phyloP scores from a whole-genome alignment of 2,113 vertebrate genomes.

The Glaucomys volans region DNA sequence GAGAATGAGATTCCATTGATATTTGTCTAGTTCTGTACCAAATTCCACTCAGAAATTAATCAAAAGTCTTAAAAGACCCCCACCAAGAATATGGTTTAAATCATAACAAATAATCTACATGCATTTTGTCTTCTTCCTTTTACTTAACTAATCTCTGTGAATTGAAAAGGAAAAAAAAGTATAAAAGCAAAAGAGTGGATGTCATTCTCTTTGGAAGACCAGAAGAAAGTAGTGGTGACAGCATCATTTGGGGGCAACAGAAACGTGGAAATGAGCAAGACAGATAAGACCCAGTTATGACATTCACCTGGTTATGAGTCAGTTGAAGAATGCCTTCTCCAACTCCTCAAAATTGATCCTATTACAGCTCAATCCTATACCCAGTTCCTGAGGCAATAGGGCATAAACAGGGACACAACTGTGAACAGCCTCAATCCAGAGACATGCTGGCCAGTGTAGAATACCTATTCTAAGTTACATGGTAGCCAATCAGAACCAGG shows the following conservation, averaged over 20 bases:
- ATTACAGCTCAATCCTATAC: neutral
- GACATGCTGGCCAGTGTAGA: neutral
- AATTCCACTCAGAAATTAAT: slow-evolving; percentile 40
- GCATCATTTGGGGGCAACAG: neutral
- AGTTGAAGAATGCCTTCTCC: neutral
- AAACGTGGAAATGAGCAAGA: slow-evolving; percentile 3
- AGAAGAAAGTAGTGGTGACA: neutral
- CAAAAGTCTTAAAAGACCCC: neutral
- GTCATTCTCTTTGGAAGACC: neutral
- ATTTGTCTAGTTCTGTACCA: neutral
- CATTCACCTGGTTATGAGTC: neutral
- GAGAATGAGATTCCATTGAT: neutral
- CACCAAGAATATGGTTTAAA: neutral
- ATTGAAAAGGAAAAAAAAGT: neutral
- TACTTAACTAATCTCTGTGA: neutral
- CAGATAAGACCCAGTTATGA: neutral
- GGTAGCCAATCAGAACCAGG: neutral
- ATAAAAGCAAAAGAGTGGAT: neutral
- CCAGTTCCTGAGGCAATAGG: neutral
- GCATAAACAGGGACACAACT: neutral
- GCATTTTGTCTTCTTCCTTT: neutral
- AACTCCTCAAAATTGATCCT: neutral
- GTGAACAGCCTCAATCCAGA: neutral
- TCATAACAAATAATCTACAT: neutral
- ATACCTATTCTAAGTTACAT: neutral